phyloP scores from a whole-genome alignment of 2,797 vertebrate genomes.

The Enteromius afrohamiltoni region DNA sequence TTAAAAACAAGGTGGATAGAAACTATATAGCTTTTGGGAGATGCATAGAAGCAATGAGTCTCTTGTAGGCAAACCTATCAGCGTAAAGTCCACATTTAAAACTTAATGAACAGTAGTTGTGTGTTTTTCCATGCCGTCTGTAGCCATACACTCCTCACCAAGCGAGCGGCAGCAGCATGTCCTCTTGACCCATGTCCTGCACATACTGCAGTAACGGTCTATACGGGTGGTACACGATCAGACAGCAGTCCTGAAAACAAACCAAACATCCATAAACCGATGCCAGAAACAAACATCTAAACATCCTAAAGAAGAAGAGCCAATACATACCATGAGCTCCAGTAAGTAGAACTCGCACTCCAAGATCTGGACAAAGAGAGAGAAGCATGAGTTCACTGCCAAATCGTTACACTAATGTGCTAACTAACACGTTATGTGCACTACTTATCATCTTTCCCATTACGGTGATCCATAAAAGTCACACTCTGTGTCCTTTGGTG shows the following conservation, averaged over 20 bases:
- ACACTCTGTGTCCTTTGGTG: constrained; percentile 55
- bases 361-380: constrained; percentile 85
- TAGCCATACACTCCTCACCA: constrained; percentile 78
- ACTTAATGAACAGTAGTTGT: background rate
- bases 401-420: constrained; percentile 49
- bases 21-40: background rate
- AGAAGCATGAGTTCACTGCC: constrained; percentile 1
- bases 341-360: constrained; percentile 99
- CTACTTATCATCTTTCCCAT: constrained; percentile 56
- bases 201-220: constrained; percentile 97
- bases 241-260: constrained; percentile 92
- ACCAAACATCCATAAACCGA: background rate
- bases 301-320: background rate
- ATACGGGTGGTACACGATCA: constrained; percentile 99
- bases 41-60: background rate
- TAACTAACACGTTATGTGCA: constrained; percentile 48
- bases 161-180: constrained; percentile 96
- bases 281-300: background rate
- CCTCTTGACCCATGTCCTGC: constrained; percentile 99
- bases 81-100: no score
- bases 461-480: constrained; percentile 67
- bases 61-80: background rate
- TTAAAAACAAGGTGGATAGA: background rate
- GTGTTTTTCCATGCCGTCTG: background rate
- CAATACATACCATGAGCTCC: constrained; percentile 93